Evolutionary conservation across 2,797 vertebrate genomes (phyloP).

Genomic region (Coluber constrictor): DNA sequence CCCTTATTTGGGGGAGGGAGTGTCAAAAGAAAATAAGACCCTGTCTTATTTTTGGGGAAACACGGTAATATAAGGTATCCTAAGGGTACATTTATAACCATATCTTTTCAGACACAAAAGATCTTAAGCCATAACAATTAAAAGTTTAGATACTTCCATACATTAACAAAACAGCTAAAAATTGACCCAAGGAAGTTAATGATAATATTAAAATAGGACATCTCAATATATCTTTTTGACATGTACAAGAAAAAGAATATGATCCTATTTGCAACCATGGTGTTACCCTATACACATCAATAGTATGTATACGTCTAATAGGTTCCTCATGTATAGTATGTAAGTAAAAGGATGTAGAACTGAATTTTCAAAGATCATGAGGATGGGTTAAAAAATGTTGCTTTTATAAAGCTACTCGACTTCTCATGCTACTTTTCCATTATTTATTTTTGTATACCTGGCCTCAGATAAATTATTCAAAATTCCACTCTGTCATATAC

Average conservation of each 20-base stretch:
- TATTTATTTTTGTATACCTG: constrained; percentile 2
- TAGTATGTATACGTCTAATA: neutral
- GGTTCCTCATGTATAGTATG: neutral
- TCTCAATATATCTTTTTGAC: neutral
- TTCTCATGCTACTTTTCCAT: neutral
- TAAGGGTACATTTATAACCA: neutral
- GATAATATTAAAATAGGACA: neutral
- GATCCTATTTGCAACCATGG: neutral
- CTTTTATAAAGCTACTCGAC: neutral
- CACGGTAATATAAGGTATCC: neutral
- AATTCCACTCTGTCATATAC: constrained; percentile 4
- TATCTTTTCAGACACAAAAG: neutral
- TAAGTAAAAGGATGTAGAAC: neutral
- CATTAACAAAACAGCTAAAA: neutral
- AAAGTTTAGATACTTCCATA: neutral
- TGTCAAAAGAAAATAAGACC: too few species aligned
- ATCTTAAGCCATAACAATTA: neutral
- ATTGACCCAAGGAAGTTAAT: neutral
- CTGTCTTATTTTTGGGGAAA: too few species aligned
- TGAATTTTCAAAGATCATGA: neutral
- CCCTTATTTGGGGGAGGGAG: too few species aligned
- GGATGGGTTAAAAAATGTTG: neutral
- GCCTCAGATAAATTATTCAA: constrained; percentile 17
- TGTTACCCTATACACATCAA: neutral
- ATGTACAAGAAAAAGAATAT: neutral